Conservation (phyloP, 1,140 invertebrate species). For the Mercenaria mercenaria region DNA sequence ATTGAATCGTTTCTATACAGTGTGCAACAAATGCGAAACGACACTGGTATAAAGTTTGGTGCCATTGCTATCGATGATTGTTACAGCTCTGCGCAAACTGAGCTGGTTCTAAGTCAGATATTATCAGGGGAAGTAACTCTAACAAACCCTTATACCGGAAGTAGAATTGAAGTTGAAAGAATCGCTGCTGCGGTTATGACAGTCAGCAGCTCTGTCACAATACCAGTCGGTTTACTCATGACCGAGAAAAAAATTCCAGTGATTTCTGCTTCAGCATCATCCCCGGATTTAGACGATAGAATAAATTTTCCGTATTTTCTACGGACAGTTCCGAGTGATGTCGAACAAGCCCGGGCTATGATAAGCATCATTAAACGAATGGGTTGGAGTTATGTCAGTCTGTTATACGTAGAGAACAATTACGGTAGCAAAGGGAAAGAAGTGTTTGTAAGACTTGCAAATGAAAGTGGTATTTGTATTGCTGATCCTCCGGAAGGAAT, state of each 20-base stretch:
- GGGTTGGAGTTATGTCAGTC: conserved; percentile 79
- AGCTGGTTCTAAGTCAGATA: conserved; percentile 72
- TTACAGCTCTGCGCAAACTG: conserved; percentile 75
- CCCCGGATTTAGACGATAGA: conserved; percentile 80
- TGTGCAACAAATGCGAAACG: conserved; percentile 66
- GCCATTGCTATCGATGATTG: conserved; percentile 82
- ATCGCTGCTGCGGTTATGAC: conserved; percentile 78
- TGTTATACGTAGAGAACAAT: conserved; percentile 81
- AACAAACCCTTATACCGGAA: conserved; percentile 25
- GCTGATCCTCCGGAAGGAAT: conserved; percentile 84
- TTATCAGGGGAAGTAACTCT: conserved; percentile 70
- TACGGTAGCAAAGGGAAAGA: conserved; percentile 87
- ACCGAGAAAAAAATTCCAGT: conserved; percentile 88
- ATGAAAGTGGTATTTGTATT: conserved; percentile 88
- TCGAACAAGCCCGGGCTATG: conserved; percentile 90
- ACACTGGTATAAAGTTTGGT: conserved; percentile 76
- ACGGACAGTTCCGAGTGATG: conserved; percentile 83
- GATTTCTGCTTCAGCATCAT: conserved; percentile 79
- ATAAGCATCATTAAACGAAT: conserved; percentile 89
- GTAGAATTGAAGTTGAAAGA: conserved; percentile 57
- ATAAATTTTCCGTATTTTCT: conserved; percentile 81
- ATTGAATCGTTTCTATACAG: conserved; percentile 78
- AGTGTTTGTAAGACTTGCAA: conserved; percentile 72
- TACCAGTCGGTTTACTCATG: conserved; percentile 73
- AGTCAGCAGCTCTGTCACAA: conserved; percentile 77